phyloP scores from a whole-genome alignment of 1,140 invertebrate genomes.

The Tetranychus urticae region DNA sequence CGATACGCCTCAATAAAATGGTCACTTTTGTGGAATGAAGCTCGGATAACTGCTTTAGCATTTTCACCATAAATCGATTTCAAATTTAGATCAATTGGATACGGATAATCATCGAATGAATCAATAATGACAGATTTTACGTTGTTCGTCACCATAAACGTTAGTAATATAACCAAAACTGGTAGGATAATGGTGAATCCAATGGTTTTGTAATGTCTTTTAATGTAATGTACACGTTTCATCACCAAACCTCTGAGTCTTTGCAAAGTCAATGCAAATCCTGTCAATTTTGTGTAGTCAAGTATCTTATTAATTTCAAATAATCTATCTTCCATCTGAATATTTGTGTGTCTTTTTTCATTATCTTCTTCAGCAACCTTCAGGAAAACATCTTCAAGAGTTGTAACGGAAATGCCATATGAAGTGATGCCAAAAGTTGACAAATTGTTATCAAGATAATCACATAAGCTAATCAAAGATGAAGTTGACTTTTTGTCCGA shows the following conservation, averaged over 20 bases:
- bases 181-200: conserved; percentile 11
- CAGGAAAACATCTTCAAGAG: conserved; percentile 51
- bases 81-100: background rate
- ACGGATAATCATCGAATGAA: background rate
- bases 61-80: background rate
- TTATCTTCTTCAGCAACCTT: background rate
- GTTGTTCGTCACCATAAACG: background rate
- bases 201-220: conserved; percentile 9
- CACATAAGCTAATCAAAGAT: conserved; percentile 24
- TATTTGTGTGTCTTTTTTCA: too few relatives aligned
- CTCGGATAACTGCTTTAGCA: background rate
- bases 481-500: background rate
- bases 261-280: background rate
- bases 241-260: conserved; percentile 10
- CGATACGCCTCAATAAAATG: background rate
- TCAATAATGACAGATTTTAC: background rate
- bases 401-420: conserved; percentile 51
- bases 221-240: conserved; percentile 13
- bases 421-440: conserved; percentile 36
- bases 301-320: too few relatives aligned
- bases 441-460: conserved; percentile 34
- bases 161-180: background rate
- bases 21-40: background rate
- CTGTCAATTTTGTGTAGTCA: too few relatives aligned
- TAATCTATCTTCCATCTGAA: too few relatives aligned